phyloP scores from a whole-genome alignment of 2,888 invertebrate genomes.

The Eurytoma adleriae region DNA sequence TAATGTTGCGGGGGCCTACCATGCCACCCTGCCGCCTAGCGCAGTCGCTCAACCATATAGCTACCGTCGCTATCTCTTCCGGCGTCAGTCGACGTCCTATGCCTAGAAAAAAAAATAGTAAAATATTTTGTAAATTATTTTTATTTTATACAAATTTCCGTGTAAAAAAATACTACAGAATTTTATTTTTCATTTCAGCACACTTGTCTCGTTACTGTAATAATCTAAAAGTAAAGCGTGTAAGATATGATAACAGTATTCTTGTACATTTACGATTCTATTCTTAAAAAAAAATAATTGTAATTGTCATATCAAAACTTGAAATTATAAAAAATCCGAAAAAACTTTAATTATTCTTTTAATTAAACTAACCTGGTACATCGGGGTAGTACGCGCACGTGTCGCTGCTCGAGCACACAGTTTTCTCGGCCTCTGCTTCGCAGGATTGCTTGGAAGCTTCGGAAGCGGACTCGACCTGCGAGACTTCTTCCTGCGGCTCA shows the following conservation, averaged over 20 bases:
- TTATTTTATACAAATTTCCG: no score
- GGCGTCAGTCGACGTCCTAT: constrained; percentile 69
- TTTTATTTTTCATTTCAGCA: no score
- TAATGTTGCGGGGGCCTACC: constrained; percentile 84
- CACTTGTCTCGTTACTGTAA: no score
- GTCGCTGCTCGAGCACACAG: background rate
- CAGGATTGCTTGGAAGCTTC: background rate
- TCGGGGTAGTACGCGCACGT: constrained; percentile 61
- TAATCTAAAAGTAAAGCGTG: no score
- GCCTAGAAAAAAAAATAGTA: constrained; percentile 60
- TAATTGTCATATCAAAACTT: background rate
- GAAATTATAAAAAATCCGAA: background rate
- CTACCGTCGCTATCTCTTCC: constrained; percentile 69
- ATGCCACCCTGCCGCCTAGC: constrained; percentile 80
- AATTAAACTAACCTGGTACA: constrained; percentile 65
- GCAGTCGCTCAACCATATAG: constrained; percentile 73
- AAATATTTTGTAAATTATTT: no score
- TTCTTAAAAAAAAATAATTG: background rate
- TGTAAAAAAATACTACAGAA: no score
- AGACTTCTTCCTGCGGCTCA: constrained; percentile 12
- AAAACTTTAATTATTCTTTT: background rate
- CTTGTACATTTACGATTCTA: no score
- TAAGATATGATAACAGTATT: no score
- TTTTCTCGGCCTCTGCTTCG: background rate
- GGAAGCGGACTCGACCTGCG: background rate